These are phyloP conservation scores for Hydrolagus colliei DNA, from an alignment of 2,797 vertebrate genomes.

Conservation along the genomic window DNA sequence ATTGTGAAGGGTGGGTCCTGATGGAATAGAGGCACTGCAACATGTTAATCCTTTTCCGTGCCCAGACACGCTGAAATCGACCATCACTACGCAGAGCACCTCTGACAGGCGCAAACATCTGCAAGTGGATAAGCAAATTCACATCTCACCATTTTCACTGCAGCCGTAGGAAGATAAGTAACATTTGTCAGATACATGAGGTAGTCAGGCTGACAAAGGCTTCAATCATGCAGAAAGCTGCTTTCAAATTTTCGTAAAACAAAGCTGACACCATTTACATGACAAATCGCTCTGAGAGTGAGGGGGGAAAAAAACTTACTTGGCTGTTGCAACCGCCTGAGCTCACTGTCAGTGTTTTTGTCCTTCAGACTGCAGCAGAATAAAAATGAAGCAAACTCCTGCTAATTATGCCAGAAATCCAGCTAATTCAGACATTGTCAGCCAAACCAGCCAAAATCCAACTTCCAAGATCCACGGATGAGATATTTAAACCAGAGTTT, in stretches of 20 bases:
- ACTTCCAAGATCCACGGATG: background rate
- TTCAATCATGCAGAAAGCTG: constrained; percentile 64
- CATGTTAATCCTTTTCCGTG: background rate
- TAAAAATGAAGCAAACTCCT: constrained; percentile 54
- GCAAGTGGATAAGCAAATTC: constrained; percentile 22
- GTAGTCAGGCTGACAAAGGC: constrained; percentile 51
- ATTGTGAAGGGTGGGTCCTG: background rate
- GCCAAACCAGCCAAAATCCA: constrained; percentile 39
- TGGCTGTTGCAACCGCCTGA: constrained; percentile 58
- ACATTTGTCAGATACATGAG: constrained; percentile 49
- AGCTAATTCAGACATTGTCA: constrained; percentile 52
- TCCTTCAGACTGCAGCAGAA: constrained; percentile 59
- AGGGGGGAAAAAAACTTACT: constrained; percentile 52
- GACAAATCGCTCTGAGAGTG: constrained; percentile 60
- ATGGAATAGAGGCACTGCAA: background rate
- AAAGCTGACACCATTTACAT: constrained; percentile 58
- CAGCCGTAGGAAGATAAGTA: constrained; percentile 43
- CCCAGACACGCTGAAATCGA: background rate
- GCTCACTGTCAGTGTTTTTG: constrained; percentile 61
- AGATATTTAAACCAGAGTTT: constrained; percentile 15
- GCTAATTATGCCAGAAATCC: constrained; percentile 58
- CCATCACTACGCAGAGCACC: background rate
- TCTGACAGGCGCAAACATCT: background rate
- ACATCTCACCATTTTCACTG: constrained; percentile 41
- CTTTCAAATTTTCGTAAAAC: constrained; percentile 64